Evolutionary conservation across 2,797 vertebrate species (phyloP).

Genomic region (Schizopygopsis pylzovi): DNA sequence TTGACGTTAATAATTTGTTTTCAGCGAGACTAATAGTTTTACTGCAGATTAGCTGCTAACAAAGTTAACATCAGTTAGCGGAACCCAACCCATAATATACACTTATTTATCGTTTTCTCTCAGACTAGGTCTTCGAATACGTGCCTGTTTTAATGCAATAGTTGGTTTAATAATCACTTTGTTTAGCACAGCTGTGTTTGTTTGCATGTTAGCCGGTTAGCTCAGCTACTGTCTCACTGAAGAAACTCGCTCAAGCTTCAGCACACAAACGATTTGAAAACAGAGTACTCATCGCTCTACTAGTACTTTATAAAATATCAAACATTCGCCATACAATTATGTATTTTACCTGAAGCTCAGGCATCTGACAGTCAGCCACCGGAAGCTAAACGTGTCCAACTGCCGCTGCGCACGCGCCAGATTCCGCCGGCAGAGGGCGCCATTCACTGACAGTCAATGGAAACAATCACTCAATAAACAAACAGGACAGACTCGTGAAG

Average conservation of each 20-base stretch:
- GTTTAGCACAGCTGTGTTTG: conserved; percentile 7
- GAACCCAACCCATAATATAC: not conserved
- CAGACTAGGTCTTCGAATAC: not conserved
- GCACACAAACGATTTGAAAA: not conserved
- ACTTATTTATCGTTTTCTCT: too few relatives aligned
- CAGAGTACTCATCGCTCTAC: too few relatives aligned
- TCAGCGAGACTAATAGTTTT: not conserved
- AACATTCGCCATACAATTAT: not conserved
- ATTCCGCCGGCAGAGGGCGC: not conserved
- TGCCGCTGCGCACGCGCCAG: not conserved
- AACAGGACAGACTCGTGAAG: not conserved
- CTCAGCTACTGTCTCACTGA: not conserved
- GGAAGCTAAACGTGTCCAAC: conserved; percentile 35
- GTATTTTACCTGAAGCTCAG: conserved; percentile 21
- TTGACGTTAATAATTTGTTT: not conserved
- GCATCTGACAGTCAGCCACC: conserved; percentile 35
- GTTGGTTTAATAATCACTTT: not conserved
- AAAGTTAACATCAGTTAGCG: not conserved
- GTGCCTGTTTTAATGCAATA: not conserved
- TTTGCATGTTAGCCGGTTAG: conserved; percentile 17
- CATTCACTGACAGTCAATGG: not conserved
- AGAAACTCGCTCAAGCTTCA: not conserved
- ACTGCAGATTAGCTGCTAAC: not conserved
- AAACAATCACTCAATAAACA: not conserved
- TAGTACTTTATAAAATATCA: not conserved